Evolutionary conservation across 2,113 vertebrate species (phyloP).

Genomic region (Crotalus helleri): DNA sequence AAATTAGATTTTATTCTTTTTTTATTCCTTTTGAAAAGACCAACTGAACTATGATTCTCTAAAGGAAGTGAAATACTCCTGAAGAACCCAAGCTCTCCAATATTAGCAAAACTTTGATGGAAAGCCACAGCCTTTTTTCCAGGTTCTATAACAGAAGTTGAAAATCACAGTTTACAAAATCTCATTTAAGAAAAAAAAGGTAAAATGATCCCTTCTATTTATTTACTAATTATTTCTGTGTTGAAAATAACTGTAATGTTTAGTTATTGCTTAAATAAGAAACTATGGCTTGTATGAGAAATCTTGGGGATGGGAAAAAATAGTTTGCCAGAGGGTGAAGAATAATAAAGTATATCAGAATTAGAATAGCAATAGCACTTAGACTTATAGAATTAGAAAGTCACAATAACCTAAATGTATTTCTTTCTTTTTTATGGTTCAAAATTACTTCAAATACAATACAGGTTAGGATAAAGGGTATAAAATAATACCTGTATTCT

Average conservation of each 20-base stretch:
- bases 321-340: background rate
- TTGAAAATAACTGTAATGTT: background rate
- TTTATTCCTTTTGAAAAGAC: too few relatives aligned
- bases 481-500: constrained; percentile 86
- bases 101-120: too few relatives aligned
- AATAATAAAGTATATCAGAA: background rate
- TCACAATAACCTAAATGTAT: background rate
- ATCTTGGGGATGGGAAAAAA: background rate
- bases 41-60: too few relatives aligned
- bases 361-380: background rate
- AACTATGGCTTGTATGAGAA: background rate
- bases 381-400: background rate
- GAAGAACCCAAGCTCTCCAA: too few relatives aligned
- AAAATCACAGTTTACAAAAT: background rate
- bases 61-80: too few relatives aligned
- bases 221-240: background rate
- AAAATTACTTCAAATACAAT: background rate
- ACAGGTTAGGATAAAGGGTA: background rate
- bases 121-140: background rate
- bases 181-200: background rate
- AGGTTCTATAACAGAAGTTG: background rate
- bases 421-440: background rate
- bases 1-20: too few relatives aligned
- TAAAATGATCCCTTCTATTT: too few relatives aligned
- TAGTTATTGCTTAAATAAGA: background rate